Evolutionary conservation across 1,140 invertebrate genomes (phyloP), one percentile per base, ranked within the genome.

Genomic region (Drosophila bifasciata): DNA sequence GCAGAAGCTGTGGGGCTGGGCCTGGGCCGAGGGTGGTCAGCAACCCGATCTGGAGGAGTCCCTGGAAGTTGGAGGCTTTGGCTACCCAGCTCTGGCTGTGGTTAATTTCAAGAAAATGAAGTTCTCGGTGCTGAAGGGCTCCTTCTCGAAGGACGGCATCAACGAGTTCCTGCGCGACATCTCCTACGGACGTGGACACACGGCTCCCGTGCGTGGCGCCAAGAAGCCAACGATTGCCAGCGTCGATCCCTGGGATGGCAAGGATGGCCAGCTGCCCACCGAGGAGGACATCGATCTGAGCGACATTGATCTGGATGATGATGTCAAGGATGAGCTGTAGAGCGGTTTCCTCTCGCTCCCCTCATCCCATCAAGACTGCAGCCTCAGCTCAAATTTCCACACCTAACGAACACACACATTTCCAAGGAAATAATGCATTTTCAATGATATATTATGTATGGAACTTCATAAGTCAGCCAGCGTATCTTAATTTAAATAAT

Each of bases 21-120:
- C 98, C 4, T 99, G 99, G 99, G 91, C 96, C 2, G 98, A 99
- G 92, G 98, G 97, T 46, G 95, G 95, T 23, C 93, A 95, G 13
- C 98, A 99, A 92, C 91, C 93, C 0, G 94, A 95, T 1, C 85
- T 99, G 7, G 99, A 99, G 92, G 94, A 96, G 76, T 94, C 96
- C 3, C 92, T 99, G 19, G 98, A 98, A 79, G 96, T 99, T 61
- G 99, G 99, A 57, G 96, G 96, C 2, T 97, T 97, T 92, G 96
- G 96, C 21, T 97, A 97, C 91, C 96, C 97, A 43, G 98, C 98
- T 9, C 96, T 99, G 95, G 98, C 97, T 9, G 98, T 98, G 19
- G 95, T 99, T 25, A 99, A 99, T 92, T 94, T 95, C 7, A 98
- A 99, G 92, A 99, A 99, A 93, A 96, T 98, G 95, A 99, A 99